phyloP scores from a whole-genome alignment of 2,797 vertebrate genomes.

The Somateria mollissima region DNA sequence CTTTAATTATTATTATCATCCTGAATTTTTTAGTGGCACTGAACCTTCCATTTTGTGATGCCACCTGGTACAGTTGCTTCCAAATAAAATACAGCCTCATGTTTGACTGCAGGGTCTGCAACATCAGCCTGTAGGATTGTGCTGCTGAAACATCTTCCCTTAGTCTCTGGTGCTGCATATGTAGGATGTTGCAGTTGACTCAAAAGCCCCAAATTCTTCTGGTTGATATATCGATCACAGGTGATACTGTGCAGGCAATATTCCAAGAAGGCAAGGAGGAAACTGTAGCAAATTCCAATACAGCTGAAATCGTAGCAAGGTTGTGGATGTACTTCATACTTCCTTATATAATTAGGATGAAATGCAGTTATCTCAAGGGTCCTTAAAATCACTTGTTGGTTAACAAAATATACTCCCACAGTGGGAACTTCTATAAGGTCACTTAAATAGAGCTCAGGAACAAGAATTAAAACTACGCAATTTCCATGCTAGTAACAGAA shows the following conservation, averaged over 20 bases:
- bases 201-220: conserved; percentile 1
- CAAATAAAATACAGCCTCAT: conserved; percentile 51
- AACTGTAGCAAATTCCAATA: neutral
- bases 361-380: conserved; percentile 52
- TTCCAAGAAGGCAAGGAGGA: neutral
- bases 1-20: conserved; percentile 37
- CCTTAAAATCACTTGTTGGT: conserved; percentile 54
- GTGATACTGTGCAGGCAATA: neutral
- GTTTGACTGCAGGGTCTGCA: conserved; percentile 68
- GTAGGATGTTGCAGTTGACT: conserved; percentile 52
- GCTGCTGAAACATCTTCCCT: conserved; percentile 56
- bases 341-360: conserved; percentile 47
- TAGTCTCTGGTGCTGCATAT: conserved; percentile 65
- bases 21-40: conserved; percentile 9
- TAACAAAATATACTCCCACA: neutral
- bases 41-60: conserved; percentile 41
- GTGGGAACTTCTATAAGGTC: conserved; percentile 36
- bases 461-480: neutral
- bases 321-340: neutral
- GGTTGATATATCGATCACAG: neutral
- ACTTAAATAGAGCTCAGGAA: conserved; percentile 23
- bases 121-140: conserved; percentile 51
- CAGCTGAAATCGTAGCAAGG: conserved; percentile 33
- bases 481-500: neutral
- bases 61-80: conserved; percentile 50